Base-by-base conservation (phyloP, 2,888 invertebrate genomes). In the Phyllotreta cruciferae region DNA sequence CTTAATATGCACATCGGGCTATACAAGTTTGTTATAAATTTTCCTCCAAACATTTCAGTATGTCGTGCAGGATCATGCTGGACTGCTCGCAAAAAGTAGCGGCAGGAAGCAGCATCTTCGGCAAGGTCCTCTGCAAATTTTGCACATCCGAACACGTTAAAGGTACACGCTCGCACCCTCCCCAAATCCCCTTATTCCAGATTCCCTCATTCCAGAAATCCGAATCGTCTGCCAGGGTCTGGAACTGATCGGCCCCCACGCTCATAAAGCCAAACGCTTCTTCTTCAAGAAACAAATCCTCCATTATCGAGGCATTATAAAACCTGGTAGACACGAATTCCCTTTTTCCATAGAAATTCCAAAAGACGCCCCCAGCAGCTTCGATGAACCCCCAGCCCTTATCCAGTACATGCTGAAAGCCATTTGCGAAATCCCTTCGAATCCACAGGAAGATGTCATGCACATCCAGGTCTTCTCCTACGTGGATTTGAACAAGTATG, bases 391-490 rank as follows among this genome's bases (percentile, higher is more conserved):
- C 73, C 78, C 82, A 71, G 92, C 94, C 0, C 86, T 88, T 74
- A 86, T 96, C 37, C 85, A 92, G n/a, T 96, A 95, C 76, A 87
- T 88, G 4, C 85, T 92, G 9, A 92, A 90, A 80, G 90, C 91
- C 0, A 88, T 86, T 0, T 82, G 94, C 10, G 92, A 94, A 75
- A 85, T 92, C 10, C 90, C 94, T 5, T 90, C 91, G 74, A 90
- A 91, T 77, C 93, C 94, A 81, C 90, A 92, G 74, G 92, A 92
- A 70, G 88, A 88, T 53, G 92, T 92, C 82, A 86, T 87, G 80
- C 88, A 90, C 3, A 94, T 95, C 76, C 93, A 91, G 54, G 89
- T 96, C 6, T 86, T 93, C 61, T 89, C 91, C 62, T 87, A 90
- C 4, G 84, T 94, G 70, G 94, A 95, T 81, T 84, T 96, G n/a